Evolutionary conservation across 2,888 invertebrate species (phyloP).

Genomic region (Tachystola acroxantha): DNA sequence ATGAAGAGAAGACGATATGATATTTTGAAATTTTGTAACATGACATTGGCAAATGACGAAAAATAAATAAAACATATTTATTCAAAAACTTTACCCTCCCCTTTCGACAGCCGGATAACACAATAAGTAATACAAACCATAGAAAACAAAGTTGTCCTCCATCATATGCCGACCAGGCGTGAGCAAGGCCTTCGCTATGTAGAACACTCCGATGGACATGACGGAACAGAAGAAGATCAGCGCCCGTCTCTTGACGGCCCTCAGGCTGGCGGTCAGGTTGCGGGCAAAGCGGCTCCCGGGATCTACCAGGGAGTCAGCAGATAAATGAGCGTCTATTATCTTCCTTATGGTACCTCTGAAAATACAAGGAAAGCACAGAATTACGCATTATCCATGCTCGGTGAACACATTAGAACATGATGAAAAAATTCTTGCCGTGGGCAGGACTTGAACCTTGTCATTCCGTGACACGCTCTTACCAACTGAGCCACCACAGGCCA

Average conservation of each 20-base stretch:
- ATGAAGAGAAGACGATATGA: too few species aligned
- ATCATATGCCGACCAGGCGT: conserved; percentile 11
- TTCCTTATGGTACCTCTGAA: conserved; percentile 20
- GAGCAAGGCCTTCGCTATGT: conserved; percentile 13
- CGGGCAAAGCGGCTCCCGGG: conserved; percentile 22
- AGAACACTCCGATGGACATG: conserved; percentile 12
- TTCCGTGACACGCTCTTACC: too few species aligned
- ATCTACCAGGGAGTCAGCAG: conserved; percentile 20
- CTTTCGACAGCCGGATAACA: too few species aligned
- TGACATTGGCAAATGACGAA: too few species aligned
- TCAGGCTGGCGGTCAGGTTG: conserved; percentile 18
- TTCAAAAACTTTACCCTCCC: too few species aligned
- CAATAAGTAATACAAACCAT: conserved; percentile 7
- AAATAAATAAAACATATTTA: too few species aligned
- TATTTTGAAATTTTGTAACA: too few species aligned
- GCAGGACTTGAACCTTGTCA: too few species aligned
- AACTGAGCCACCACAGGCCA: too few species aligned
- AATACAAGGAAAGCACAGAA: conserved; percentile 2
- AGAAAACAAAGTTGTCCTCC: conserved; percentile 12
- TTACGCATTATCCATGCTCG: too few species aligned
- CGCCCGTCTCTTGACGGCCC: conserved; percentile 16
- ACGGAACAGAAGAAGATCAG: neutral
- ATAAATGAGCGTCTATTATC: conserved; percentile 22
- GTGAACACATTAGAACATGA: too few species aligned
- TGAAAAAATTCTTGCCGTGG: too few species aligned